Percentiles rank a stretch among this genome's conserved stretches.
phyloP scores from a whole-genome alignment of 2,113 vertebrate genomes.

The Procavia capensis region DNA sequence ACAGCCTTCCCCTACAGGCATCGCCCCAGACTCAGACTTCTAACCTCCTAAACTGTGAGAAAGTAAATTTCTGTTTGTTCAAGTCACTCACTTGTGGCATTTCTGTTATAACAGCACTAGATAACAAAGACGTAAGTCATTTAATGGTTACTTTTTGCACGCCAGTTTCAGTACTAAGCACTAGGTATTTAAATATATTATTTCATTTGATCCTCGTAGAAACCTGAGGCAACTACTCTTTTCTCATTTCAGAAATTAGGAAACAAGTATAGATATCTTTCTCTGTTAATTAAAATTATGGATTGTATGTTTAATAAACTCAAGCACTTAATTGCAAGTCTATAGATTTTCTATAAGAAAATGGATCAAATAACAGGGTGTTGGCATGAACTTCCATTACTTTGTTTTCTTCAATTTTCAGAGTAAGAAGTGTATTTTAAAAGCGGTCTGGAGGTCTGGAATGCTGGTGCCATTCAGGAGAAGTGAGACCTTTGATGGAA shows the following conservation, averaged over 20 bases:
- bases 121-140: not conserved
- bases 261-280: constrained; percentile 40
- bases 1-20: no score
- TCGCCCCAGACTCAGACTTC: no score
- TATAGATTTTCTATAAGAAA: constrained; percentile 46
- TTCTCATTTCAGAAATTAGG: constrained; percentile 7
- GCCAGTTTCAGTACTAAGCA: not conserved
- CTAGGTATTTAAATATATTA: constrained; percentile 1
- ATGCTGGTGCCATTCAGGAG: not conserved
- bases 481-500: not conserved
- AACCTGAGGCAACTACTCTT: not conserved
- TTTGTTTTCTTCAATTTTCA: constrained; percentile 47
- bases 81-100: no score
- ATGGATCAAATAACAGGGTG: not conserved
- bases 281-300: constrained; percentile 39
- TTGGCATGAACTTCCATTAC: not conserved
- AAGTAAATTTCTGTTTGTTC: no score
- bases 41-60: no score
- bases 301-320: constrained; percentile 30
- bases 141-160: constrained; percentile 38
- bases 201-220: constrained; percentile 10
- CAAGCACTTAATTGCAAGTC: not conserved
- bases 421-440: constrained; percentile 27
- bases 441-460: not conserved
- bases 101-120: no score